Conservation (phyloP, 1,140 invertebrate genomes). For the Carposina sasakii region DNA sequence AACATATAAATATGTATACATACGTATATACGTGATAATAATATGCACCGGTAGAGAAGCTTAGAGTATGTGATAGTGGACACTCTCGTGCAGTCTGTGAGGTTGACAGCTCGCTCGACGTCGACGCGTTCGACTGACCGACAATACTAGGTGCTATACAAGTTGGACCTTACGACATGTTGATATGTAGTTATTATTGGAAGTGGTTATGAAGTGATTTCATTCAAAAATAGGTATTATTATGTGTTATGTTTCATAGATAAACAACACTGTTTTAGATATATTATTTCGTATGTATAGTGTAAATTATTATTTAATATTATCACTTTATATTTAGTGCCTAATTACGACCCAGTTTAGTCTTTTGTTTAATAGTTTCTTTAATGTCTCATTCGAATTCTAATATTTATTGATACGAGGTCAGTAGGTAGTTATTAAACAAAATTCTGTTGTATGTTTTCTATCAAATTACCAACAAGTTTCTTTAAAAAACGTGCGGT, state of each 20-base stretch:
- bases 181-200: slow-evolving; percentile 57
- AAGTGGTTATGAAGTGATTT: slow-evolving; percentile 61
- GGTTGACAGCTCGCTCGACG: slow-evolving; percentile 49
- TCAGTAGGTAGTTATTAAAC: slow-evolving; percentile 52
- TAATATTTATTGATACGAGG: slow-evolving; percentile 68
- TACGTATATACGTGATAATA: slow-evolving; percentile 65
- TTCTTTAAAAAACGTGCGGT: slow-evolving; percentile 47
- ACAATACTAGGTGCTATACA: slow-evolving; percentile 70
- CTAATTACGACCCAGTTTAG: slow-evolving; percentile 64
- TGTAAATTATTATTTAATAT: slow-evolving; percentile 64
- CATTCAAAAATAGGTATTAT: slow-evolving; percentile 62
- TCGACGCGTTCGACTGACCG: slow-evolving; percentile 46
- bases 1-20: slow-evolving; percentile 51
- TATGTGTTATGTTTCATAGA: slow-evolving; percentile 64
- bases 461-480: slow-evolving; percentile 35
- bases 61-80: slow-evolving; percentile 68
- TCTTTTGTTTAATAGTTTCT: slow-evolving; percentile 60
- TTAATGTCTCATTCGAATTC: slow-evolving; percentile 52
- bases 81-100: slow-evolving; percentile 35
- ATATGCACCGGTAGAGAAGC: slow-evolving; percentile 68
- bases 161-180: slow-evolving; percentile 61
- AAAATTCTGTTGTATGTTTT: slow-evolving; percentile 41
- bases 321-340: slow-evolving; percentile 55
- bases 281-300: slow-evolving; percentile 61
- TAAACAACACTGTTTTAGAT: slow-evolving; percentile 56